Evolutionary conservation across 1,140 invertebrate genomes (phyloP), one percentile per base, ranked within the genome.

Genomic region (Hyles euphorbiae): DNA sequence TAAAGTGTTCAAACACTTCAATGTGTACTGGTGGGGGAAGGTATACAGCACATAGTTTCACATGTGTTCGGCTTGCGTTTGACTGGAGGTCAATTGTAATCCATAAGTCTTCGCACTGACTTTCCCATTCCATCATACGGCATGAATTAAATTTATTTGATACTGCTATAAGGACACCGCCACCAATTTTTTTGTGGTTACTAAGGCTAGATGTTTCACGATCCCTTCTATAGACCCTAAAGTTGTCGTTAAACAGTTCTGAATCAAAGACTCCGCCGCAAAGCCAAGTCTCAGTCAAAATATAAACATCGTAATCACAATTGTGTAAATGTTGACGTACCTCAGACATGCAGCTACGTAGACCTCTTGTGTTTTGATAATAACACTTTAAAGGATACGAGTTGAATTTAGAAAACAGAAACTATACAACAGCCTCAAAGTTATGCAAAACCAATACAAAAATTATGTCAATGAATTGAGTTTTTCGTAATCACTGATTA

Each of bases 271-370:
- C 33, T 22, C 33, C 36, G 58, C 32, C 12, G 47, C 61, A 53
- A n/a, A 74, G 52, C 69, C 72, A 72, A 0, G 67, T 67, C 34
- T 74, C 72, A 2, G 60, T 67, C 3, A 67, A 58, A n/a, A 65
- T 52, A 32, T 60, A 55, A 32, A 68, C 40, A 53, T 68, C 60
- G 52, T 56, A 65, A 22, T 51, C 53, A 10, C 53, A 53, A 36
- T 36, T 52, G 10, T 34, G 7, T 49, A 62, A 34, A 46, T 60
- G 44, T 43, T 51, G 56, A 54, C 54, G 34, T 48, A 63, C 51
- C 33, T 58, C 51, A n/a, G 10, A 34, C 43, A 40, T 0, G 40
- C 53, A 57, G 9, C 47, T 47, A 48, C 50, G 56, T 11, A 61
- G 11, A 3, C 60, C 60, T 53, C 60, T 47, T 47, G 55, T 54